These are phyloP conservation scores for Holothuria scabra DNA, from an alignment of 53 echinoderm and acorn worm species.

Conservation along the genomic window DNA sequence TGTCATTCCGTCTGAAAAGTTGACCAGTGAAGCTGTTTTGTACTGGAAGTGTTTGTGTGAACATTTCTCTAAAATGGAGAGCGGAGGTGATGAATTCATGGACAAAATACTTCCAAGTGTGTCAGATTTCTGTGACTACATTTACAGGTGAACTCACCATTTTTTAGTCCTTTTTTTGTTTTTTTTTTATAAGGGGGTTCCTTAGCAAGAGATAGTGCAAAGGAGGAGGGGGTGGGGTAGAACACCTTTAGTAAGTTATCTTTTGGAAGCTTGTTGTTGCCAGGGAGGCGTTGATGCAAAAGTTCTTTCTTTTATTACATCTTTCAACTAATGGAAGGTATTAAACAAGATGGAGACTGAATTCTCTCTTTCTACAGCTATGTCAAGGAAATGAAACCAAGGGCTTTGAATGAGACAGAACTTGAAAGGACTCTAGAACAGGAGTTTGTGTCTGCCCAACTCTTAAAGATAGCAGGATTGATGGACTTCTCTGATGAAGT, in stretches of 20 bases:
- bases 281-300: no score
- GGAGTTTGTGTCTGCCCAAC: constrained; percentile 85
- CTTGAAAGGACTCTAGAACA: constrained; percentile 81
- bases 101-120: constrained; percentile 92
- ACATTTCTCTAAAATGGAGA: constrained; percentile 68
- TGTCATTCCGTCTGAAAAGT: constrained; percentile 69
- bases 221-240: no score
- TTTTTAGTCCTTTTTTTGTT: neutral
- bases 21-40: constrained; percentile 86
- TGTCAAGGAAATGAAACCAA: constrained; percentile 64
- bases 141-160: constrained; percentile 65
- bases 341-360: no score
- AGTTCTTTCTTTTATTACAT: no score
- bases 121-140: constrained; percentile 79
- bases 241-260: no score
- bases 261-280: no score
- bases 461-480: constrained; percentile 69
- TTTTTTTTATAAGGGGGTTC: no score
- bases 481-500: constrained; percentile 97
- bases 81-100: constrained; percentile 65
- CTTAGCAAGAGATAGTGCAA: no score
- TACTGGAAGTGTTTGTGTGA: constrained; percentile 94
- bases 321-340: no score
- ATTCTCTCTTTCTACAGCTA: constrained; percentile 51
- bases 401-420: constrained; percentile 66